A percentile compares a stretch with the other conserved stretches of the same genome.
Conservation (phyloP, 2,113 vertebrate genomes). For the Rhadina sibilatrix region DNA sequence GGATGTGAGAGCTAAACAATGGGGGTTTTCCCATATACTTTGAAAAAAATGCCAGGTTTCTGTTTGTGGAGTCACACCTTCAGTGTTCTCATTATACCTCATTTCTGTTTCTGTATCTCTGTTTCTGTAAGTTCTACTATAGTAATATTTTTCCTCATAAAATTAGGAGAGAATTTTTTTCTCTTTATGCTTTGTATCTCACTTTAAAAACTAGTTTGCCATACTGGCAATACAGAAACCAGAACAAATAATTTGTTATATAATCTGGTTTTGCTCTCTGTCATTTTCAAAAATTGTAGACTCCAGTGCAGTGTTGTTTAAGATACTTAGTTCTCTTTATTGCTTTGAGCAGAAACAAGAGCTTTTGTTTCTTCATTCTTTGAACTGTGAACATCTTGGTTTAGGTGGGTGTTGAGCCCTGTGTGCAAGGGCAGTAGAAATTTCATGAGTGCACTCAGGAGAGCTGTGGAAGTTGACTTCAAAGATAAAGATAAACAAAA, state of each 20-base stretch:
- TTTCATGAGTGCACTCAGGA: constrained; percentile 73
- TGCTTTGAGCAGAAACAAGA: not conserved
- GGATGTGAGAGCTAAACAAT: not conserved
- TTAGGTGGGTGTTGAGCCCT: constrained; percentile 78
- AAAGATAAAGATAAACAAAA: constrained; percentile 64
- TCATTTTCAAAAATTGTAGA: not conserved
- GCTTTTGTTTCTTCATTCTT: not conserved
- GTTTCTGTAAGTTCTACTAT: not conserved
- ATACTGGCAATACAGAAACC: not conserved
- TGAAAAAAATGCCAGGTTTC: not conserved
- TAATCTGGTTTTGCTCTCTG: not conserved
- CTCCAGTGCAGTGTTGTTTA: not conserved
- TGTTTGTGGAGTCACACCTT: not conserved
- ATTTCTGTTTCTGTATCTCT: not conserved
- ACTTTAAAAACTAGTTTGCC: not conserved
- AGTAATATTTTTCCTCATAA: not conserved
- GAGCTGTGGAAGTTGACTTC: constrained; percentile 74
- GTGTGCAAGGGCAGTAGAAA: constrained; percentile 77
- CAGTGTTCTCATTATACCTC: not conserved
- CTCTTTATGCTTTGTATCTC: not conserved
- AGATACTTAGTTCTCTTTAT: not conserved
- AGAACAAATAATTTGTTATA: not conserved
- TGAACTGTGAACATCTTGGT: not conserved
- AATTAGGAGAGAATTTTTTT: not conserved
- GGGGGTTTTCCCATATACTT: not conserved